phyloP scores from a whole-genome alignment of 2,113 vertebrate species.

The Formicarius rufipectus region DNA sequence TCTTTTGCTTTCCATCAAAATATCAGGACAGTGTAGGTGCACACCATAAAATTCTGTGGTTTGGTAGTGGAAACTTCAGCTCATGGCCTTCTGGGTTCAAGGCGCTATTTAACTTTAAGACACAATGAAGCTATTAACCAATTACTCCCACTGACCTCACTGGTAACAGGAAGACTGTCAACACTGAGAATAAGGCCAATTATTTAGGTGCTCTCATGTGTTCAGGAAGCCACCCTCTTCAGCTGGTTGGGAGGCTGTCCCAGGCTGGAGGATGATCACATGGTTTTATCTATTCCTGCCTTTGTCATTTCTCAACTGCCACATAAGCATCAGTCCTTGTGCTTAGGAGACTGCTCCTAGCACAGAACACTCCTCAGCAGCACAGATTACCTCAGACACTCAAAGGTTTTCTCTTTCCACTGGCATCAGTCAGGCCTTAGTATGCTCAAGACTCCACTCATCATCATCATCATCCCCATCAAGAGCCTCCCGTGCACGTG shows the following conservation, averaged over 20 bases:
- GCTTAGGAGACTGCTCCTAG: neutral
- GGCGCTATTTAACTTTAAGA: neutral
- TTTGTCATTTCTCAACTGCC: neutral
- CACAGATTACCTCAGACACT: neutral
- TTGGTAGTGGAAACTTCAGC: neutral
- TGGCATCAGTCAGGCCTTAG: neutral
- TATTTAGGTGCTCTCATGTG: neutral
- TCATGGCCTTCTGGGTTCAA: neutral
- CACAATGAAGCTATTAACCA: neutral
- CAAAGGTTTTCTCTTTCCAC: neutral
- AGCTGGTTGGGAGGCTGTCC: neutral
- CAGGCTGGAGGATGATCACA: neutral
- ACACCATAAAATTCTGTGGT: neutral
- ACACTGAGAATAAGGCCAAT: neutral
- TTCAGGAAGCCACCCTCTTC: neutral
- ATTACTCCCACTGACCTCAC: neutral
- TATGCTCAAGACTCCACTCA: neutral
- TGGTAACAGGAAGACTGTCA: neutral
- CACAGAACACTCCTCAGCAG: neutral
- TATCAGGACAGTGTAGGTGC: neutral
- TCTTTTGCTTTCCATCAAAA: neutral
- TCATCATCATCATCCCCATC: neutral
- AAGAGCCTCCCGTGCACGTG: neutral
- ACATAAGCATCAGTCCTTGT: accelerated
- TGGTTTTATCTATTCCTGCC: neutral